Evolutionary conservation across 2,797 vertebrate genomes (phyloP).

Genomic region (Spondyliosoma cantharus): DNA sequence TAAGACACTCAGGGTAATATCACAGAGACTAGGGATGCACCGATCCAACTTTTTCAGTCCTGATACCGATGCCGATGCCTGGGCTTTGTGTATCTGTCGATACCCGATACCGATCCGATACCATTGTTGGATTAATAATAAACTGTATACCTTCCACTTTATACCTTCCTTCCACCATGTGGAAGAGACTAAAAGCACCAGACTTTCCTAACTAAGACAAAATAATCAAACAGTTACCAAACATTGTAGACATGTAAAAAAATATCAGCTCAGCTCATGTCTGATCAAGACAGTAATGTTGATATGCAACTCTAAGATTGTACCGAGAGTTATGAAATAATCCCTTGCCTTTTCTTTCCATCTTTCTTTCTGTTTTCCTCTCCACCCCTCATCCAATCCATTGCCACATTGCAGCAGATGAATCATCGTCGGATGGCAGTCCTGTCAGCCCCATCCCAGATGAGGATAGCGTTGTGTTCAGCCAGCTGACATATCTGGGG

Average conservation of each 20-base stretch:
- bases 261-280: background rate
- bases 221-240: too few relatives aligned
- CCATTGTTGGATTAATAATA: too few relatives aligned
- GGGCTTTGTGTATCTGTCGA: too few relatives aligned
- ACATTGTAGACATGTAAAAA: too few relatives aligned
- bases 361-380: background rate
- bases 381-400: background rate
- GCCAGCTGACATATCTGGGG: conserved; percentile 97
- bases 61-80: too few relatives aligned
- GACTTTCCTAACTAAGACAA: too few relatives aligned
- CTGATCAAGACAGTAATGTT: background rate
- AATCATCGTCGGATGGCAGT: conserved; percentile 83
- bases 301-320: background rate
- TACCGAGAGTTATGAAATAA: conserved; percentile 1
- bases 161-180: too few relatives aligned
- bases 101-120: too few relatives aligned
- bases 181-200: too few relatives aligned
- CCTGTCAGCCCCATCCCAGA: conserved; percentile 92
- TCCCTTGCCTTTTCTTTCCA: background rate
- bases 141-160: too few relatives aligned
- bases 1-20: conserved; percentile 2
- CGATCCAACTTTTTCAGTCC: too few relatives aligned
- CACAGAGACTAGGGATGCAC: background rate
- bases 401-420: conserved; percentile 67
- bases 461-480: conserved; percentile 98